Evolutionary conservation across 2,113 vertebrate species (phyloP).

Genomic region (Microtus ochrogaster): DNA sequence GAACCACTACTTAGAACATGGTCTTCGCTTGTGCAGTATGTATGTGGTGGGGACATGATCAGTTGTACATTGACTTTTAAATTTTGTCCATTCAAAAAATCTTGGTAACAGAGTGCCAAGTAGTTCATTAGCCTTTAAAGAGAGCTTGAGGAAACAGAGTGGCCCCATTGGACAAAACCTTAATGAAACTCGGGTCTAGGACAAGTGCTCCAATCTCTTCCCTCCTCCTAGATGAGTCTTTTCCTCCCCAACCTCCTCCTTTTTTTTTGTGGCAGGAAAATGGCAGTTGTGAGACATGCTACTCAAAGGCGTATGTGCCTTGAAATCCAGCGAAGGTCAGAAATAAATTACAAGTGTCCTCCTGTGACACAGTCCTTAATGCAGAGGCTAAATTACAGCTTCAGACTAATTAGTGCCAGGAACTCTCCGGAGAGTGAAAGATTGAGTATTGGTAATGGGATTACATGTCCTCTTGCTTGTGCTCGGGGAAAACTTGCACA

Average conservation of each 20-base stretch:
- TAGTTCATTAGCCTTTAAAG: neutral
- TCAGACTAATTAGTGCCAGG: constrained; percentile 79
- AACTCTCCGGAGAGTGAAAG: constrained; percentile 74
- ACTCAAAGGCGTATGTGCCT: constrained; percentile 65
- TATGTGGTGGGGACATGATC: neutral
- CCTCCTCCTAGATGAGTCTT: neutral
- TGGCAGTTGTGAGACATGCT: constrained; percentile 52
- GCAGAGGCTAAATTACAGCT: constrained; percentile 76
- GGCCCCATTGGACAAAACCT: neutral
- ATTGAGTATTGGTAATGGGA: constrained; percentile 74
- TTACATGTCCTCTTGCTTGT: constrained; percentile 60
- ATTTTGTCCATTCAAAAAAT: constrained; percentile 15
- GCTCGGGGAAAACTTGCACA: constrained; percentile 65
- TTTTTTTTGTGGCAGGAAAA: neutral
- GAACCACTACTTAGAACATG: neutral
- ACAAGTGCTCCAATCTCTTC: neutral
- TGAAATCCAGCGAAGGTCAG: constrained; percentile 74
- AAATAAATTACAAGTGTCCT: constrained; percentile 79
- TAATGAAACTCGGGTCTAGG: neutral
- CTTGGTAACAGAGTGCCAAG: neutral
- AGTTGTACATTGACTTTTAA: neutral
- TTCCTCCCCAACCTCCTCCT: rapidly evolving
- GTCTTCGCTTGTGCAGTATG: neutral
- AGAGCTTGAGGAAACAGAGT: neutral
- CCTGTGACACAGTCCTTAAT: constrained; percentile 78